Evolutionary conservation across 1,140 invertebrate species (phyloP), one percentile per base, ranked within the genome.

Genomic region (Carcinoscorpius rotundicauda): DNA sequence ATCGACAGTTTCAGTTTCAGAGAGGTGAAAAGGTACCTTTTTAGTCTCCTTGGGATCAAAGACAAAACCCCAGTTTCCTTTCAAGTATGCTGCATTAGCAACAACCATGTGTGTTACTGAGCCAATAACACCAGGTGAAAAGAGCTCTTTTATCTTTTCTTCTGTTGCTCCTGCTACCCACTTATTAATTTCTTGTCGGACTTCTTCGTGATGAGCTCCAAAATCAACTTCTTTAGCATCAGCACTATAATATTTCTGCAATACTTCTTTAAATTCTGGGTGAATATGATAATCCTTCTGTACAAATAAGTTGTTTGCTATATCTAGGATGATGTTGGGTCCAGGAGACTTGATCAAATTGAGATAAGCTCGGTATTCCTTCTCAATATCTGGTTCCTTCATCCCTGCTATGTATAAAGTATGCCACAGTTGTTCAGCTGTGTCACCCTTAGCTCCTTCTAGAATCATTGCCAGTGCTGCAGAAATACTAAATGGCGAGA

Each of bases 401-500:
- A 29, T 29, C 29, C 29, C 53, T 8, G 53, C 53, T n/a, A 55
- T 55, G 53, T 55, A 8, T n/a, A 55, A n/a, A n/a, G 53, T 55
- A 55, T n/a, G 6, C 6, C 6, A n/a, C 53, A 55, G 6, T 55
- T 55, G 53, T 8, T 6, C n/a, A 8, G 6, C n/a, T n/a, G 53
- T 8, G 53, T 6, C 53, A 8, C 53, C 53, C 6, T 55, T 64
- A 3, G 74, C 68, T 11, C 74, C 74, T 9, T 66, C 60, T 29
- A 60, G 68, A 1, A 67, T 61, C 72, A 75, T 71, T 5, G 66
- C 64, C n/a, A 75, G 58, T 3, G 70, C 72, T 5, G 60, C 58
- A 6, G 71, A 66, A 48, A 75, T 71, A 63, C 73, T 74, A n/a
- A 71, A 64, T 2, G 73, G 73, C 4, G 73, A 74, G 9, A 72